These are phyloP conservation scores for Crypturellus tataupa DNA, from an alignment of 2,797 vertebrate species.

Conservation along the genomic window DNA sequence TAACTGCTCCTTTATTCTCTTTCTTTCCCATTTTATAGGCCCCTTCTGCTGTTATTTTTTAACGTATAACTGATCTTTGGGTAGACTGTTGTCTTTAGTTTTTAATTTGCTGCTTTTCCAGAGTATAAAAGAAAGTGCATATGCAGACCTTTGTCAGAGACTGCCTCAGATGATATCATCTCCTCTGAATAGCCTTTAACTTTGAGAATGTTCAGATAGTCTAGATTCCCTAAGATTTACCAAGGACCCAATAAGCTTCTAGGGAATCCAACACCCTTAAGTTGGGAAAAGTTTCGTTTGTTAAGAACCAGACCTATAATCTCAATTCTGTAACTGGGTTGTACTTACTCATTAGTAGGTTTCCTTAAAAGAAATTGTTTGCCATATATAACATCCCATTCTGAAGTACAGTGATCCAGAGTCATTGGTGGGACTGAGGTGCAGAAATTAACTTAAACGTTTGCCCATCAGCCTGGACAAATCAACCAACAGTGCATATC, in stretches of 20 bases:
- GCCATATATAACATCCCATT: not conserved
- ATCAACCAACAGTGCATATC: not conserved
- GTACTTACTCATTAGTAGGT: not conserved
- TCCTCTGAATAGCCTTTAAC: not conserved
- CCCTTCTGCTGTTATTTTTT: not conserved
- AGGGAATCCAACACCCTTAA: not conserved
- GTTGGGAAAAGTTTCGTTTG: not conserved
- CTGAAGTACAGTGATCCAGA: not conserved
- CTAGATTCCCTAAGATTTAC: not conserved
- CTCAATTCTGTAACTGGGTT: not conserved
- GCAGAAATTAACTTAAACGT: not conserved
- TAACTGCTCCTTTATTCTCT: not conserved
- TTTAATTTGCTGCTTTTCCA: not conserved
- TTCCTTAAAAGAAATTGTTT: not conserved
- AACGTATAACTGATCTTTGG: not conserved
- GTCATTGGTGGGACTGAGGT: not conserved
- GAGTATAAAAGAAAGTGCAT: not conserved
- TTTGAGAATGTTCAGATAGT: not conserved
- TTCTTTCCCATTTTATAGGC: not conserved
- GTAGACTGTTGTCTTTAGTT: not conserved
- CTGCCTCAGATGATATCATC: not conserved
- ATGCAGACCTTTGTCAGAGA: not conserved
- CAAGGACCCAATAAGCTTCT: rapidly evolving
- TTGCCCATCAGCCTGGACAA: not conserved
- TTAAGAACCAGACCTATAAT: not conserved